Conservation (phyloP, 2,888 invertebrate genomes). For the Pristionchus maxplancki region DNA sequence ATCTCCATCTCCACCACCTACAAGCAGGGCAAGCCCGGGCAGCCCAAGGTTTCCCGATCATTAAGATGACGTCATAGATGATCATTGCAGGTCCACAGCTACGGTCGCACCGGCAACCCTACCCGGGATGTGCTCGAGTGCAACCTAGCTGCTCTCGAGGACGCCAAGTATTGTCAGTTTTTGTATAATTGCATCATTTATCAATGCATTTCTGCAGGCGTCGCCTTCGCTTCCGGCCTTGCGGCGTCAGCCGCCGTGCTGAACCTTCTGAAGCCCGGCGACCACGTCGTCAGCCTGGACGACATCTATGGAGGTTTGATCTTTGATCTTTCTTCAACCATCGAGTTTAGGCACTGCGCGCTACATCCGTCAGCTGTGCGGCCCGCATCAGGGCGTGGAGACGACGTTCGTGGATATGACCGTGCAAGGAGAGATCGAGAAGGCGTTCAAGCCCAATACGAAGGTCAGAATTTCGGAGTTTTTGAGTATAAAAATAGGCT, state of each 20-base stretch:
- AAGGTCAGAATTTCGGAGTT: too few relatives aligned
- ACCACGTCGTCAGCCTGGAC: constrained; percentile 91
- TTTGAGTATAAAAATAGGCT: background rate
- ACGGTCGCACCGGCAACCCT: constrained; percentile 95
- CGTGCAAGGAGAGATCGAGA: constrained; percentile 83
- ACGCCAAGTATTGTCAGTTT: constrained; percentile 86
- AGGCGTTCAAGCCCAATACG: constrained; percentile 87
- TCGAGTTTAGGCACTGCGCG: constrained; percentile 62
- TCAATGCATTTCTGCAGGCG: constrained; percentile 71
- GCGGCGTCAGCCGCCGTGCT: constrained; percentile 87
- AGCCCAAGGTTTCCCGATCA: constrained; percentile 88
- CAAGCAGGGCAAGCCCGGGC: constrained; percentile 89
- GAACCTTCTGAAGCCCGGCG: constrained; percentile 87
- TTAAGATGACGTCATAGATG: too few relatives aligned
- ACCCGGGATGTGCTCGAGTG: constrained; percentile 90
- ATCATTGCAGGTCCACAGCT: constrained; percentile 78
- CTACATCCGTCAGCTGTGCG: constrained; percentile 82
- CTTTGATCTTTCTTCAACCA: too few relatives aligned
- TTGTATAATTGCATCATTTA: too few relatives aligned
- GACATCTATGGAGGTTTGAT: constrained; percentile 92
- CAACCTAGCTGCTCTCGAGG: constrained; percentile 91
- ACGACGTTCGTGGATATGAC: constrained; percentile 83
- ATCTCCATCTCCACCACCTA: constrained; percentile 93
- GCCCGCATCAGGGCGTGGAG: constrained; percentile 82
- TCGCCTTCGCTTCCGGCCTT: constrained; percentile 90